Conservation (phyloP, 2,113 vertebrate genomes). For the Clarias gariepinus region DNA sequence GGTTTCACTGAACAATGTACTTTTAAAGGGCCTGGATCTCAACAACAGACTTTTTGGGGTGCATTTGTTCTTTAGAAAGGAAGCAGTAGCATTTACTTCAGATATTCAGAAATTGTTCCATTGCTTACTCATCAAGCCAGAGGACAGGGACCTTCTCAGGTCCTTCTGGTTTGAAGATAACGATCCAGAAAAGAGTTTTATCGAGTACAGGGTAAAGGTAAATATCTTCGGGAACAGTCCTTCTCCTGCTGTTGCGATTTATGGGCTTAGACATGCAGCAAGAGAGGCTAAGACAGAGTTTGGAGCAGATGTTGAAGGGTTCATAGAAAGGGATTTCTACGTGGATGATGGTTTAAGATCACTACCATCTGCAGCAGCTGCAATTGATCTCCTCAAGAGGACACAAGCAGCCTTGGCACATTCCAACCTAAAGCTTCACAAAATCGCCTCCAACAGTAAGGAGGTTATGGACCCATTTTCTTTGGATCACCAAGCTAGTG, state of each 20-base stretch:
- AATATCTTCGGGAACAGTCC: conserved; percentile 1
- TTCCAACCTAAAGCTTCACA: conserved; percentile 3
- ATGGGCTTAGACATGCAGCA: not conserved
- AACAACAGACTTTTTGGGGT: conserved; percentile 35
- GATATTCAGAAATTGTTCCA: conserved; percentile 48
- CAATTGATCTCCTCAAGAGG: not conserved
- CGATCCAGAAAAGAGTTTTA: not conserved
- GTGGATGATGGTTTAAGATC: conserved; percentile 2
- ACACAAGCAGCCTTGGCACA: not conserved
- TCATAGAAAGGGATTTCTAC: not conserved
- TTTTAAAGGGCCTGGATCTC: conserved; percentile 19
- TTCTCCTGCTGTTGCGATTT: not conserved
- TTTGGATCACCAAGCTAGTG: too few relatives aligned
- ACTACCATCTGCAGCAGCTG: too few relatives aligned
- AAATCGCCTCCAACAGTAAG: too few relatives aligned
- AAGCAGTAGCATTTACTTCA: conserved; percentile 26
- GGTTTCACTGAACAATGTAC: conserved; percentile 6
- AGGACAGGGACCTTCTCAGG: conserved; percentile 13
- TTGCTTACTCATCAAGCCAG: conserved; percentile 14
- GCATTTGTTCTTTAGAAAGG: conserved; percentile 25
- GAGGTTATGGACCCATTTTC: too few relatives aligned
- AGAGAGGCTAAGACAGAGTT: not conserved
- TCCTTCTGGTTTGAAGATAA: conserved; percentile 44
- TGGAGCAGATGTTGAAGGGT: not conserved
- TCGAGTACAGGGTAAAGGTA: not conserved